These are phyloP conservation scores for Orycteropus afer DNA, from an alignment of 2,113 vertebrate species.

Conservation along the genomic window DNA sequence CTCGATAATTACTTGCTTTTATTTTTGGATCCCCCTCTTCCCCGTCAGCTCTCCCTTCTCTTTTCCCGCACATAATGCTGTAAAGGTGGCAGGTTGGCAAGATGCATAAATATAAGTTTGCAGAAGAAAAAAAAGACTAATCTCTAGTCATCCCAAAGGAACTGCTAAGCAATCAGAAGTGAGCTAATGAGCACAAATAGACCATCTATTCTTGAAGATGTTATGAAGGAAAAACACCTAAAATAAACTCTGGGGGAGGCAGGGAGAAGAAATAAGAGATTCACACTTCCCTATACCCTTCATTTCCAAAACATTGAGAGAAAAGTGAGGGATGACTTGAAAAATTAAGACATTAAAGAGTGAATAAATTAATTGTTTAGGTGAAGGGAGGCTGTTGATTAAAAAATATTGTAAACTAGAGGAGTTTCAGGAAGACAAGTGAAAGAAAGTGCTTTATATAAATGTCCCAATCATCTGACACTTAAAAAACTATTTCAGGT, in stretches of 20 bases:
- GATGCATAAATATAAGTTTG: background rate
- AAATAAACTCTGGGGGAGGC: constrained; percentile 63
- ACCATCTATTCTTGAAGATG: constrained; percentile 68
- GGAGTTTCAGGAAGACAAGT: background rate
- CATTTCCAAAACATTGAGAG: constrained; percentile 9
- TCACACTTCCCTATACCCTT: constrained; percentile 18
- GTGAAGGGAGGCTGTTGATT: background rate
- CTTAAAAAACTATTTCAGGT: background rate
- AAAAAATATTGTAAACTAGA: constrained; percentile 9
- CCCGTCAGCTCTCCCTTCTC: background rate
- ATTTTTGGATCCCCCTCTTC: background rate
- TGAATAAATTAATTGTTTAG: constrained; percentile 18
- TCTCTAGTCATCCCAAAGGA: constrained; percentile 25
- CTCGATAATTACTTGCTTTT: background rate
- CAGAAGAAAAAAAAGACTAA: background rate
- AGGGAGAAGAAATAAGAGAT: constrained; percentile 9
- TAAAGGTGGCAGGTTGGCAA: background rate
- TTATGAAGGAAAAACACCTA: constrained; percentile 27
- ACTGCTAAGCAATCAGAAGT: constrained; percentile 55
- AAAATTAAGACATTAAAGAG: constrained; percentile 41
- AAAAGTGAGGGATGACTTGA: constrained; percentile 38
- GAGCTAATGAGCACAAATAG: constrained; percentile 59
- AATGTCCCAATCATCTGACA: background rate
- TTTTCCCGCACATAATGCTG: background rate
- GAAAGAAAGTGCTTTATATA: background rate